These are phyloP conservation scores for Parasteatoda lunata DNA, from an alignment of 2,888 invertebrate species.

Conservation along the genomic window DNA sequence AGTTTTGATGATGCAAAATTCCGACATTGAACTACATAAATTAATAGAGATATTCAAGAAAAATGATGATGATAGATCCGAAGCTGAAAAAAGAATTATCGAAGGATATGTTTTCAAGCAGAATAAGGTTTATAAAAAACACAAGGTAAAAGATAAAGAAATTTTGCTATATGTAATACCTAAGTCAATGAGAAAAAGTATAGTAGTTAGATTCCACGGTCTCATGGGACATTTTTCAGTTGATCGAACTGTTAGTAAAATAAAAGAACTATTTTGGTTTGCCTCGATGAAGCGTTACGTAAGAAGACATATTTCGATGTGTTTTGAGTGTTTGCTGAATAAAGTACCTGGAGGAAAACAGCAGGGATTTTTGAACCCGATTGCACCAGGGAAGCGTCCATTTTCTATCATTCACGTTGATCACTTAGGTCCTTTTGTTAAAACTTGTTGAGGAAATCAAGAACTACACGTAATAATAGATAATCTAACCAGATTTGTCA, in stretches of 20 bases:
- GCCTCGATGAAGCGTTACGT: not conserved
- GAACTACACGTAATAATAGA: too few relatives aligned
- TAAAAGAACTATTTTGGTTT: not conserved
- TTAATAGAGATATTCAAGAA: not conserved
- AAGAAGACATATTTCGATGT: too few relatives aligned
- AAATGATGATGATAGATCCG: not conserved
- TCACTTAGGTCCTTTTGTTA: too few relatives aligned
- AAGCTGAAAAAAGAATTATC: not conserved
- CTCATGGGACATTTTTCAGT: not conserved
- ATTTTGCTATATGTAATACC: not conserved
- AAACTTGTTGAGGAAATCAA: too few relatives aligned
- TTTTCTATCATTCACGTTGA: too few relatives aligned
- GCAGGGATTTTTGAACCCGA: too few relatives aligned
- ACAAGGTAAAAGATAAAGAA: not conserved
- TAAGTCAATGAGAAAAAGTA: not conserved
- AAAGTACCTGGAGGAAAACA: too few relatives aligned
- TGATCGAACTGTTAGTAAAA: not conserved
- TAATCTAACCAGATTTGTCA: too few relatives aligned
- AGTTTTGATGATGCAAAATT: slow-evolving; percentile 1
- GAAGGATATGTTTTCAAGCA: not conserved
- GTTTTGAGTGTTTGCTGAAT: too few relatives aligned
- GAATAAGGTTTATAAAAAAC: not conserved
- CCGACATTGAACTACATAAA: too few relatives aligned
- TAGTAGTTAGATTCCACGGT: not conserved
- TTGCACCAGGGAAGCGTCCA: too few relatives aligned